These are phyloP conservation scores for Cryptus viduatorius DNA, from an alignment of 2,888 invertebrate species.

Conservation along the genomic window DNA sequence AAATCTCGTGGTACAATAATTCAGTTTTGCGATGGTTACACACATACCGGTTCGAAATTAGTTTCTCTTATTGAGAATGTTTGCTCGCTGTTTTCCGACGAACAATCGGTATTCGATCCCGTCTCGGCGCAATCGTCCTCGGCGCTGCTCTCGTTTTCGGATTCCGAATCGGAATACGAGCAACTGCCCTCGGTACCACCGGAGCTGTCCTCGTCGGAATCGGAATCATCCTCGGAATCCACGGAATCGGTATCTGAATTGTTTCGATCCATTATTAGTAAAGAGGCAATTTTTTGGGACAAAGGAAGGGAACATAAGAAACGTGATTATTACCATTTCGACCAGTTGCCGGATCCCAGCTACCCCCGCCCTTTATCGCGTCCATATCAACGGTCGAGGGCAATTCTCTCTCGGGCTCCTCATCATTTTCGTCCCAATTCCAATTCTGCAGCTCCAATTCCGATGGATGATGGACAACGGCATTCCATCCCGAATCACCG, in stretches of 20 bases:
- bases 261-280: background rate
- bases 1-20: no score
- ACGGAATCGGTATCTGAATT: conserved; percentile 81
- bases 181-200: conserved; percentile 83
- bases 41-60: conserved; percentile 85
- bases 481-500: conserved; percentile 86
- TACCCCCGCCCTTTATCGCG: conserved; percentile 87
- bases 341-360: conserved; percentile 83
- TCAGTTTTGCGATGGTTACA: no score
- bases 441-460: conserved; percentile 84
- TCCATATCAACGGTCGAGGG: conserved; percentile 90
- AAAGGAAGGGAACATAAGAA: background rate
- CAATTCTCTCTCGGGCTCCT: conserved; percentile 87
- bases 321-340: conserved; percentile 76
- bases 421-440: conserved; percentile 86
- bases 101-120: conserved; percentile 85
- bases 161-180: conserved; percentile 84
- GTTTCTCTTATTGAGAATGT: conserved; percentile 86
- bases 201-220: conserved; percentile 85
- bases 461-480: conserved; percentile 87
- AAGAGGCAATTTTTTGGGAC: no score
- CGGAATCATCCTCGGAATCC: conserved; percentile 85
- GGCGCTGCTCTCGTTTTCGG: conserved; percentile 83
- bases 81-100: conserved; percentile 85
- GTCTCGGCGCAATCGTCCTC: conserved; percentile 80